These are phyloP conservation scores for Epizoanthus fatuus DNA, from an alignment of 92 coral and sea anemone genomes.

Conservation along the genomic window DNA sequence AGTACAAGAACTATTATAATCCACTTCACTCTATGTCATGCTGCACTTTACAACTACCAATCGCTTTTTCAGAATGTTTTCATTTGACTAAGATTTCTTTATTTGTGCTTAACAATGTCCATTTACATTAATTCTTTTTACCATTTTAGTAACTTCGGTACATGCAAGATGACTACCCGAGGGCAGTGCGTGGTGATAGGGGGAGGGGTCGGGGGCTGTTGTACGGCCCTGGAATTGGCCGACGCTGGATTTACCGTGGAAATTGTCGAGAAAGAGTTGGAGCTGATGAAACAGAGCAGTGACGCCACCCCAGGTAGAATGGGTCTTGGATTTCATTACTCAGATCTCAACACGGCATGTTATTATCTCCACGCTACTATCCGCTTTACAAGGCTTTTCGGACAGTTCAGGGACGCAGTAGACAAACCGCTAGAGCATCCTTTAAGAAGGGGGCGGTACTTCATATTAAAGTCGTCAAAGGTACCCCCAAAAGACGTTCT, in stretches of 20 bases:
- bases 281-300: slow-evolving; percentile 72
- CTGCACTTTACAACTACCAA: too few relatives aligned
- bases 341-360: slow-evolving; percentile 66
- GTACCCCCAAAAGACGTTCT: slow-evolving; percentile 51
- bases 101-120: too few relatives aligned
- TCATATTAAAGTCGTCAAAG: slow-evolving; percentile 63
- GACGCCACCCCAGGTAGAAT: slow-evolving; percentile 71
- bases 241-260: slow-evolving; percentile 60
- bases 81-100: too few relatives aligned
- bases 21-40: too few relatives aligned
- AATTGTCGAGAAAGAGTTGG: slow-evolving; percentile 62
- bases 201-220: slow-evolving; percentile 83
- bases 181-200: slow-evolving; percentile 52
- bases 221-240: slow-evolving; percentile 72
- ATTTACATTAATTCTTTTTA: too few relatives aligned
- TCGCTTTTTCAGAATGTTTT: too few relatives aligned
- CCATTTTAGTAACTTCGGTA: background rate
- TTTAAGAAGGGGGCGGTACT: slow-evolving; percentile 74
- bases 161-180: background rate
- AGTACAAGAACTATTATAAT: too few relatives aligned
- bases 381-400: slow-evolving; percentile 55
- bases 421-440: slow-evolving; percentile 58
- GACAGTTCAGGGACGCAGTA: slow-evolving; percentile 64
- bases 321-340: slow-evolving; percentile 82
- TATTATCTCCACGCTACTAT: slow-evolving; percentile 68